These are phyloP conservation scores for Cephalopholis sonnerati DNA, from an alignment of 2,113 vertebrate species.

Conservation along the genomic window DNA sequence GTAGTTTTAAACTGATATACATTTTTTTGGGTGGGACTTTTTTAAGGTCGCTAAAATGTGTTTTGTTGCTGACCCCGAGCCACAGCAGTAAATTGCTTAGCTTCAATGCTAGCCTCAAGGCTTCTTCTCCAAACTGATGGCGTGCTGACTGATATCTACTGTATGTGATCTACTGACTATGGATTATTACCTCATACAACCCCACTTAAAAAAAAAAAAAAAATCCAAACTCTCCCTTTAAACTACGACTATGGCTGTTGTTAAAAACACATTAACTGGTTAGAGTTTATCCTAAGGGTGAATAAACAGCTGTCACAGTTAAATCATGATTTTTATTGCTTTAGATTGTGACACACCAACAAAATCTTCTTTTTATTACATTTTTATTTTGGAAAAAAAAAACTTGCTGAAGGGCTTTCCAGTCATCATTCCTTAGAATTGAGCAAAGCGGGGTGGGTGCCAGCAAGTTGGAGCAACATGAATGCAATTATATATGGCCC, in stretches of 20 bases:
- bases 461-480: constrained; percentile 59
- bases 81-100: too few relatives aligned
- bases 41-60: too few relatives aligned
- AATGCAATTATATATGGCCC: constrained; percentile 49
- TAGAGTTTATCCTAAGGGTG: not conserved
- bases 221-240: not conserved
- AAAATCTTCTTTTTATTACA: constrained; percentile 29
- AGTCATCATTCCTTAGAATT: constrained; percentile 24
- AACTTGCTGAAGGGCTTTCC: constrained; percentile 25
- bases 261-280: not conserved
- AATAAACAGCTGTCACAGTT: constrained; percentile 41
- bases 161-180: too few relatives aligned
- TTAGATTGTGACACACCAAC: constrained; percentile 23
- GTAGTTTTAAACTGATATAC: too few relatives aligned
- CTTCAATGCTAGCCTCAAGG: too few relatives aligned
- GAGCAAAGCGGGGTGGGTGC: constrained; percentile 54
- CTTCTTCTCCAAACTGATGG: too few relatives aligned
- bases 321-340: constrained; percentile 26
- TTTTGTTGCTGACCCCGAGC: too few relatives aligned
- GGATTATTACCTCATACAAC: too few relatives aligned
- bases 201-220: too few relatives aligned
- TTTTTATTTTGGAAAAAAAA: constrained; percentile 23
- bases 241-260: not conserved
- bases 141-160: too few relatives aligned
- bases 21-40: too few relatives aligned